Conservation (phyloP, 2,888 invertebrate genomes). For the Polyommatus icarus region DNA sequence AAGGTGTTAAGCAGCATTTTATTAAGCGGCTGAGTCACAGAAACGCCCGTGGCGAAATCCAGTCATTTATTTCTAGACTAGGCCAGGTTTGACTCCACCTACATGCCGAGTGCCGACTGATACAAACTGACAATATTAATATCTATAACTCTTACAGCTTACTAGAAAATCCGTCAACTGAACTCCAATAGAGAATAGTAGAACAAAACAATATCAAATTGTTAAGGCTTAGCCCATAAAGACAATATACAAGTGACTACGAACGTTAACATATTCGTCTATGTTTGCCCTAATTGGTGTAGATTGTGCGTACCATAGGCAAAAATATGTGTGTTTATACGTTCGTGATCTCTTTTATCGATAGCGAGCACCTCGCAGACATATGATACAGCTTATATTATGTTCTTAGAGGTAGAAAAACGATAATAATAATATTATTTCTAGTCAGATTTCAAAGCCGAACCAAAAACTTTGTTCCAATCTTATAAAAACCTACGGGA, state of each 20-base stretch:
- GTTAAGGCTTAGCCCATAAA: no score
- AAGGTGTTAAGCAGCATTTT: slow-evolving; percentile 46
- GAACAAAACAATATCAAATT: not conserved
- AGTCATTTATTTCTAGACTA: slow-evolving; percentile 51
- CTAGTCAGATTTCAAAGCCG: no score
- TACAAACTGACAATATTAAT: slow-evolving; percentile 60
- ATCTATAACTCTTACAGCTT: slow-evolving; percentile 41
- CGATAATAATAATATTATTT: no score
- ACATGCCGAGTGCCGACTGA: slow-evolving; percentile 54
- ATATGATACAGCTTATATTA: no score
- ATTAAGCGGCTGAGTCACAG: slow-evolving; percentile 46
- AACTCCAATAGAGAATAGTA: not conserved
- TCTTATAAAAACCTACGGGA: not conserved
- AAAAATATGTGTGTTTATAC: no score
- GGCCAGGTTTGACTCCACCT: slow-evolving; percentile 43
- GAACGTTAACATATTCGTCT: no score
- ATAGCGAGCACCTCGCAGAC: no score
- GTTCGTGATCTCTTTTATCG: no score
- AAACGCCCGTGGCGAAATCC: slow-evolving; percentile 48
- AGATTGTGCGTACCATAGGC: no score
- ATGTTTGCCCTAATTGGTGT: no score
- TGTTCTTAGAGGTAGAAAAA: no score
- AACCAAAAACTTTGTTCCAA: not conserved
- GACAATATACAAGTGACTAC: no score
- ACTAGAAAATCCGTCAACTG: slow-evolving; percentile 33